phyloP scores from a whole-genome alignment of 2,888 invertebrate species.

The Hetaerina titia region DNA sequence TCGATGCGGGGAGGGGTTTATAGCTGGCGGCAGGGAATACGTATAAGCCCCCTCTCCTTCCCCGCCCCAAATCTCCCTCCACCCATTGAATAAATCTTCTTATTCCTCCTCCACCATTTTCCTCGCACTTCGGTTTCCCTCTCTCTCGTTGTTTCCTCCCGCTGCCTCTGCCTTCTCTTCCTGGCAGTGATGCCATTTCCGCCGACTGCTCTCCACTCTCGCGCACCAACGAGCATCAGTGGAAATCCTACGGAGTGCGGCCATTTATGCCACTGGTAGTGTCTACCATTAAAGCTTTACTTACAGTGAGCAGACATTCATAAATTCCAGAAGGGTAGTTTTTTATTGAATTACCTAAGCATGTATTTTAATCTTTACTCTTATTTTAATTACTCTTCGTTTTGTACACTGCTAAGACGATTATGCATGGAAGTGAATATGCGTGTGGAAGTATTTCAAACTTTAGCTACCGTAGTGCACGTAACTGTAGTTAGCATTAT shows the following conservation, averaged over 20 bases:
- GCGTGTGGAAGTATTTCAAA: too few species aligned
- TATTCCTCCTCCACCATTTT: background rate
- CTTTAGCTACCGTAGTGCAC: too few species aligned
- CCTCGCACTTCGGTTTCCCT: background rate
- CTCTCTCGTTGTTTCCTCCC: background rate
- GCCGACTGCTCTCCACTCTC: background rate
- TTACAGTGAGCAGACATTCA: background rate
- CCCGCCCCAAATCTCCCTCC: background rate
- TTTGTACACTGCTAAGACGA: too few species aligned
- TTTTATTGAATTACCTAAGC: background rate
- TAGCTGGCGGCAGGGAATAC: too few species aligned
- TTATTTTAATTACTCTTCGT: too few species aligned
- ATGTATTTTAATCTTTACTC: too few species aligned
- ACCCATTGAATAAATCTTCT: background rate
- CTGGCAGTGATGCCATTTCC: background rate
- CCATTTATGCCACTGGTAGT: background rate
- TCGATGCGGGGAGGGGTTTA: too few species aligned
- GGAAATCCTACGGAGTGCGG: background rate
- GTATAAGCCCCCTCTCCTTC: background rate
- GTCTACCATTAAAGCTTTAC: background rate
- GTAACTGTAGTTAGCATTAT: too few species aligned
- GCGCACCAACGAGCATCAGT: background rate
- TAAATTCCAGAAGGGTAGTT: background rate
- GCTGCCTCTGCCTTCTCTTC: background rate
- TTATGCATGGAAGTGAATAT: too few species aligned